phyloP scores from a whole-genome alignment of 2,113 vertebrate genomes.

The Pangasianodon gigas region DNA sequence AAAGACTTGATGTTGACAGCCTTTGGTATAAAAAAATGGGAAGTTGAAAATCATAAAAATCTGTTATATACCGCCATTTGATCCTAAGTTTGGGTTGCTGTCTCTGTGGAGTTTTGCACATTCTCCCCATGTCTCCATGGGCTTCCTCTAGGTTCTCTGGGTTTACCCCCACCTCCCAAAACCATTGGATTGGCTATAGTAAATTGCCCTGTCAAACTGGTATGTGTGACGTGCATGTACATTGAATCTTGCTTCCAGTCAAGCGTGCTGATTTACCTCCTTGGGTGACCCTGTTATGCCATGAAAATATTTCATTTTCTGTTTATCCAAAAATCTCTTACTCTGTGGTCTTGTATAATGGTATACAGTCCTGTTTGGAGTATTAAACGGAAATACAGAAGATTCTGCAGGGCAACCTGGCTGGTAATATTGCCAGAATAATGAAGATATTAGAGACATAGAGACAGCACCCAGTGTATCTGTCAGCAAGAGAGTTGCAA shows the following conservation, averaged over 20 bases:
- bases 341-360: background rate
- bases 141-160: background rate
- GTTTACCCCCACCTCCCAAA: background rate
- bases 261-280: background rate
- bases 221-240: background rate
- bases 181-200: background rate
- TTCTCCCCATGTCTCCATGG: background rate
- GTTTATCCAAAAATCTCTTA: background rate
- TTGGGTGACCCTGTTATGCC: background rate
- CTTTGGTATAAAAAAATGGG: background rate
- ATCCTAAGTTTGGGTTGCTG: background rate
- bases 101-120: background rate
- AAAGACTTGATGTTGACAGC: background rate
- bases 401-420: slow-evolving; percentile 12
- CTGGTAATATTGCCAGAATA: slow-evolving; percentile 40
- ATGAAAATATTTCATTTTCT: background rate
- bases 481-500: slow-evolving; percentile 30
- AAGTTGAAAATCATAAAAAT: background rate
- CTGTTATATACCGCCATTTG: background rate
- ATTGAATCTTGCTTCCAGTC: background rate
- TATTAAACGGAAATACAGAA: slow-evolving; percentile 17
- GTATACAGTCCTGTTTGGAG: background rate
- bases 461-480: slow-evolving; percentile 27
- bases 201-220: background rate
- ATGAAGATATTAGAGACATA: slow-evolving; percentile 45